phyloP scores from a whole-genome alignment of 2,888 invertebrate species.

The Metacarcinus magister region DNA sequence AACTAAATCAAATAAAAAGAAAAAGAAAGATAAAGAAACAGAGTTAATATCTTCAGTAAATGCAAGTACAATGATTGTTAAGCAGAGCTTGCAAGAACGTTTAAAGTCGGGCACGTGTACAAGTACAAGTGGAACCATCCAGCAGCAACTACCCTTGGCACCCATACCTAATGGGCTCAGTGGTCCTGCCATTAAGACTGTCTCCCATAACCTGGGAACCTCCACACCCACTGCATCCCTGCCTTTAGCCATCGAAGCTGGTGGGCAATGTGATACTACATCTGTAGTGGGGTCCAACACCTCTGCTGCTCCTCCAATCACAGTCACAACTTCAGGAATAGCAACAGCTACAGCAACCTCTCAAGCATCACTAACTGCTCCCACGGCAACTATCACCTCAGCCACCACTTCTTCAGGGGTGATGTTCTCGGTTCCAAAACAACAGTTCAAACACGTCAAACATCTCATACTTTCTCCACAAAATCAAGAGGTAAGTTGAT shows the following conservation, averaged over 20 bases:
- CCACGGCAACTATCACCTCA: slow-evolving; percentile 66
- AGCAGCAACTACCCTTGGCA: slow-evolving; percentile 72
- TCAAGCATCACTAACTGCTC: slow-evolving; percentile 18
- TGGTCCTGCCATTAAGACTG: slow-evolving; percentile 63
- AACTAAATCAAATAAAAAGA: slow-evolving; percentile 81
- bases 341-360: slow-evolving; percentile 54
- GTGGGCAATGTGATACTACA: slow-evolving; percentile 66
- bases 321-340: slow-evolving; percentile 52
- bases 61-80: slow-evolving; percentile 59
- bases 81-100: slow-evolving; percentile 77
- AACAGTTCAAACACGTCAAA: slow-evolving; percentile 75
- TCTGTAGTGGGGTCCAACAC: slow-evolving; percentile 66
- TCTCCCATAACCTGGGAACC: slow-evolving; percentile 49
- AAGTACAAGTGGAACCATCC: slow-evolving; percentile 70
- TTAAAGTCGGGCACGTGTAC: slow-evolving; percentile 67
- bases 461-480: slow-evolving; percentile 80
- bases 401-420: slow-evolving; percentile 69
- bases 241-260: slow-evolving; percentile 51
- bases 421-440: slow-evolving; percentile 62
- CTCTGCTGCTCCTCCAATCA: slow-evolving; percentile 55
- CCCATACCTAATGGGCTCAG: slow-evolving; percentile 74
- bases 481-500: slow-evolving; percentile 80
- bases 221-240: slow-evolving; percentile 59
- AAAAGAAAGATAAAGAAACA: slow-evolving; percentile 79
- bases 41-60: slow-evolving; percentile 61